These are phyloP conservation scores for Drosophila fuyamai DNA, from an alignment of 1,140 invertebrate genomes.

Conservation along the genomic window DNA sequence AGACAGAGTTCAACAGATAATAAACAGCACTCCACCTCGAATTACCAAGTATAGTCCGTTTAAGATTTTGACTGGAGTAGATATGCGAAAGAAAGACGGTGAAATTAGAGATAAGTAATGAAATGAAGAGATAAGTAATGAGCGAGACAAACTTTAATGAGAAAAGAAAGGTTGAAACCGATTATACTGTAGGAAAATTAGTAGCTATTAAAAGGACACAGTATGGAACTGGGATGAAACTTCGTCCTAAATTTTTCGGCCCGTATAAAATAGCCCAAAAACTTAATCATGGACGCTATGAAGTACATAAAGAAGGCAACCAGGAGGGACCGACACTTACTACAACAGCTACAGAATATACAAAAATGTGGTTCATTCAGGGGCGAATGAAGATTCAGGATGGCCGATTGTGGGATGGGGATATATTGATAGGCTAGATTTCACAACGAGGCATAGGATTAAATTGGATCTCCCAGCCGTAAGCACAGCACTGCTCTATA, in stretches of 20 bases:
- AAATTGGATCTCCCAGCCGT: too few relatives aligned
- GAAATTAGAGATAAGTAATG: too few relatives aligned
- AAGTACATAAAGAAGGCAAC: background rate
- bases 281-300: background rate
- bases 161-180: too few relatives aligned
- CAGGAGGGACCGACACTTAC: background rate
- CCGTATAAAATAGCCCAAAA: background rate
- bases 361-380: conserved; percentile 4
- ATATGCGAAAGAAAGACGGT: too few relatives aligned
- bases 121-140: too few relatives aligned
- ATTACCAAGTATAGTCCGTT: too few relatives aligned
- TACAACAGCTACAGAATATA: background rate
- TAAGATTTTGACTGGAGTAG: too few relatives aligned
- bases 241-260: background rate
- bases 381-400: conserved; percentile 1
- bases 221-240: conserved; percentile 1
- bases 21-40: background rate
- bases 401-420: background rate
- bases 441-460: too few relatives aligned
- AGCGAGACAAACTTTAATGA: too few relatives aligned
- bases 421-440: too few relatives aligned
- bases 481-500: too few relatives aligned
- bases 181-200: too few relatives aligned
- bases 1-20: background rate
- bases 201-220: background rate